Evolutionary conservation across 2,888 invertebrate genomes (phyloP).

Genomic region (Ashinkailepas kermadecensis): DNA sequence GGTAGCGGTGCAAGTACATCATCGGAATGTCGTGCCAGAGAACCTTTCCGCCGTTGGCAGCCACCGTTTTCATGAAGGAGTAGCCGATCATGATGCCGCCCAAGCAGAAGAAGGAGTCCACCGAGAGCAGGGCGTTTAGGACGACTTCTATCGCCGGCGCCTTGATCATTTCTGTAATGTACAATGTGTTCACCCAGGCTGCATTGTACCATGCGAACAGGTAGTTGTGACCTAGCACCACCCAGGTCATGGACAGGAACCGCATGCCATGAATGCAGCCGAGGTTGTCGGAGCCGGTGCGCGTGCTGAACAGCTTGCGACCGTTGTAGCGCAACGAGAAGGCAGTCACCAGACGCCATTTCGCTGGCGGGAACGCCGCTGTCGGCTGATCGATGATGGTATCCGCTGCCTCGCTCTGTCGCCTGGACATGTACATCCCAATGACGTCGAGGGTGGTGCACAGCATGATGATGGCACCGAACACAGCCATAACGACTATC

Average conservation of each 20-base stretch:
- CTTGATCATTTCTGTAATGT: not conserved
- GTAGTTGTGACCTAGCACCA: not conserved
- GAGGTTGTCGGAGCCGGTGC: not conserved
- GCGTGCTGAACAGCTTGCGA: not conserved
- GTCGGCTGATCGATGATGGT: not conserved
- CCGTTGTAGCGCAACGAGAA: slow-evolving; percentile 6
- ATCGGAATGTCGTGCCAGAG: not conserved
- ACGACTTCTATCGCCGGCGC: slow-evolving; percentile 18
- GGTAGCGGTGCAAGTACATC: slow-evolving; percentile 21
- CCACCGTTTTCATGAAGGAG: slow-evolving; percentile 6
- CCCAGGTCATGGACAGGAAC: slow-evolving; percentile 12
- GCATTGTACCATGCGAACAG: not conserved
- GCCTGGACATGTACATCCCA: not conserved
- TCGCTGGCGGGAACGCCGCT: not conserved
- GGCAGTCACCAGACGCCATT: not conserved
- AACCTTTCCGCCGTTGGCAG: not conserved
- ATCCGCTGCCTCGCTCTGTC: not conserved
- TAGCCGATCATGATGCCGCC: slow-evolving; percentile 30
- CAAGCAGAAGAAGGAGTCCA: slow-evolving; percentile 31
- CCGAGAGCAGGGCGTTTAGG: slow-evolving; percentile 28
- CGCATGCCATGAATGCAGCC: slow-evolving; percentile 21
- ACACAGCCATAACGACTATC: not conserved
- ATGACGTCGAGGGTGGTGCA: not conserved
- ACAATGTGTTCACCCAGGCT: not conserved
- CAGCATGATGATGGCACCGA: not conserved